Evolutionary conservation across 2,888 invertebrate species (phyloP).

Genomic region (Erannis defoliaria): DNA sequence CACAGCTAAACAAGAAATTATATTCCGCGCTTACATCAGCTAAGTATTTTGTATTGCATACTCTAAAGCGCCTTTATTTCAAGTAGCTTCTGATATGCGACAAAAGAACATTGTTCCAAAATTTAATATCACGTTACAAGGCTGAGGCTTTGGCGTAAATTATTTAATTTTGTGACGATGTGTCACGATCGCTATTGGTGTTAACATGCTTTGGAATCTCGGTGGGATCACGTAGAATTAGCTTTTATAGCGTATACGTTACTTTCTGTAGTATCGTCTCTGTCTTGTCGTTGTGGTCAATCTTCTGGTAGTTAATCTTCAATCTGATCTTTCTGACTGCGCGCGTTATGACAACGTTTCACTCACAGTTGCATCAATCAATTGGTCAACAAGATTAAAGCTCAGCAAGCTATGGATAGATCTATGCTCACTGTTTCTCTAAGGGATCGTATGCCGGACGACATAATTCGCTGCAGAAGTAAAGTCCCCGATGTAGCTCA

Average conservation of each 20-base stretch:
- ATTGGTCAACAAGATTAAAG: too few relatives aligned
- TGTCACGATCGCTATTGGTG: constrained; percentile 51
- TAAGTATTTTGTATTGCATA: constrained; percentile 1
- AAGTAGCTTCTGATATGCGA: constrained; percentile 47
- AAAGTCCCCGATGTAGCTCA: too few relatives aligned
- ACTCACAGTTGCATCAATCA: too few relatives aligned
- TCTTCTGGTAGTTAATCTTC: too few relatives aligned
- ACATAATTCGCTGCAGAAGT: too few relatives aligned
- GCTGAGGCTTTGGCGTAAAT: constrained; percentile 44
- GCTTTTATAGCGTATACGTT: not conserved
- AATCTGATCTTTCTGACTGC: too few relatives aligned
- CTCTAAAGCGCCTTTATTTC: not conserved
- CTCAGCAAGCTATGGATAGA: too few relatives aligned
- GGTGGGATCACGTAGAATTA: constrained; percentile 11
- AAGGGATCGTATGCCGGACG: too few relatives aligned
- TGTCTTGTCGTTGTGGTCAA: too few relatives aligned
- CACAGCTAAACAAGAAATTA: not conserved
- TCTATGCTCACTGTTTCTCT: too few relatives aligned
- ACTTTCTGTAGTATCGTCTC: too few relatives aligned
- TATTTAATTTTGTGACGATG: constrained; percentile 55
- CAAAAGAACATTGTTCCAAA: constrained; percentile 57
- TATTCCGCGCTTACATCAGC: not conserved
- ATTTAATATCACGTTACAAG: constrained; percentile 54
- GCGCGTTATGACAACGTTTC: too few relatives aligned
- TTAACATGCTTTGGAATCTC: constrained; percentile 45